Percentiles rank a stretch among this genome's conserved stretches.
phyloP scores from a whole-genome alignment of 1,140 invertebrate species.

The Oncopodura yosiiana region DNA sequence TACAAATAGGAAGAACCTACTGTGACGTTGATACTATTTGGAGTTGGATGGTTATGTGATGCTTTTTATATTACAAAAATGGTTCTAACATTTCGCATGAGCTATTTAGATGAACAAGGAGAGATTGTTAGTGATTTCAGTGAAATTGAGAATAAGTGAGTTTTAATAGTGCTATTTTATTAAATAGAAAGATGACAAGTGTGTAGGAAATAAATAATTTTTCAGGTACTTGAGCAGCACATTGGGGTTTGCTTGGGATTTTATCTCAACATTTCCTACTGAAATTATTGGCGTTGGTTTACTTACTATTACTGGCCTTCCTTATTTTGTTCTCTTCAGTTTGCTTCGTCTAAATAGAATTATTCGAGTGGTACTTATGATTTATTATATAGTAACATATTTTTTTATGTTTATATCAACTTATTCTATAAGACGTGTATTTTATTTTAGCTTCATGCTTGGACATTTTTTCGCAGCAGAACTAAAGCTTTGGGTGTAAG shows the following conservation, averaged over 20 bases:
- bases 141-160: constrained; percentile 16
- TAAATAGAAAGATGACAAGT: not conserved
- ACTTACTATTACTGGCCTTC: not conserved
- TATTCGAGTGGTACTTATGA: constrained; percentile 5
- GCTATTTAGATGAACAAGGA: constrained; percentile 8
- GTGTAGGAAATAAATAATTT: too few relatives aligned
- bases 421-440: not conserved
- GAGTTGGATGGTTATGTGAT: constrained; percentile 5
- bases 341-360: constrained; percentile 5
- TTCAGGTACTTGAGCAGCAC: constrained; percentile 12
- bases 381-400: too few relatives aligned
- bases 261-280: constrained; percentile 9
- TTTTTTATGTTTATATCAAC: not conserved
- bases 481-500: not conserved
- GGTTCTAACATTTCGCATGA: constrained; percentile 6
- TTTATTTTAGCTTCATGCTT: constrained; percentile 4
- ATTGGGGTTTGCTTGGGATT: constrained; percentile 9
- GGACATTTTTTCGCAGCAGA: not conserved
- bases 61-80: constrained; percentile 3
- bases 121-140: constrained; percentile 1
- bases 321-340: too few relatives aligned
- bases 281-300: constrained; percentile 12
- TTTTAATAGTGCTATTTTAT: not conserved
- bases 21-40: constrained; percentile 2
- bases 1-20: too few relatives aligned